Evolutionary conservation across 2,888 invertebrate genomes (phyloP), one percentile per base, ranked within the genome.

Genomic region (Macrosiphum euphorbiae): DNA sequence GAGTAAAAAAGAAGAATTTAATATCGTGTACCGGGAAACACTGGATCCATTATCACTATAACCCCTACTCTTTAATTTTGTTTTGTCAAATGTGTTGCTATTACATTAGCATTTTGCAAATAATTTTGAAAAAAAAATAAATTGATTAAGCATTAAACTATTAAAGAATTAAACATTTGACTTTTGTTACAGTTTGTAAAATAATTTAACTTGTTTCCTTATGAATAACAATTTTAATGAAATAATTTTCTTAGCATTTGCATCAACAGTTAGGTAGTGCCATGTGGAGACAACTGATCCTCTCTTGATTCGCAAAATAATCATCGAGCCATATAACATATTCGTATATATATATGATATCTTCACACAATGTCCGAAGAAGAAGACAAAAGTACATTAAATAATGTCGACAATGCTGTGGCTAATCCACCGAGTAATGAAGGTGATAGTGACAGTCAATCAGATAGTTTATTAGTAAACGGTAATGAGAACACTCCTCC

Each of bases 1-100:
- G 41, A 28, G 28, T 35, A 58, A 90, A 50, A 35, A 90, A 90
- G 4, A 92, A 92, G 47, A 86, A 67, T 92, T 92, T 61, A 35
- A 61, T 52, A 88, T 78, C 13, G 28, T 55, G 0, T 50, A 84
- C n/a, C 16, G 3, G 89, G 89, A 35, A n/a, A 89, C 89, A 93
- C 93, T 93, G 93, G 35, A 55, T 13, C 11, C 85, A 16, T 93
- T 93, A 93, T 93, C 93, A 93, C 84, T 84, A 35, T 55, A 92
- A 84, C 28, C 89, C 85, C 93, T 52, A 90, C 89, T 92, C 89
- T 93, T 89, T 41, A 47, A 85, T 93, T 85, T 93, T 93, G 78
- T 84, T 84, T 89, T 85, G 84, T 89, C 58, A 84, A 78, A 92
- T 89, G 67, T 89, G 58, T 93, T 13, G 89, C 78, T 78, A 92